Evolutionary conservation across 2,888 invertebrate species (phyloP).

Genomic region (Andrena chrysosceles): DNA sequence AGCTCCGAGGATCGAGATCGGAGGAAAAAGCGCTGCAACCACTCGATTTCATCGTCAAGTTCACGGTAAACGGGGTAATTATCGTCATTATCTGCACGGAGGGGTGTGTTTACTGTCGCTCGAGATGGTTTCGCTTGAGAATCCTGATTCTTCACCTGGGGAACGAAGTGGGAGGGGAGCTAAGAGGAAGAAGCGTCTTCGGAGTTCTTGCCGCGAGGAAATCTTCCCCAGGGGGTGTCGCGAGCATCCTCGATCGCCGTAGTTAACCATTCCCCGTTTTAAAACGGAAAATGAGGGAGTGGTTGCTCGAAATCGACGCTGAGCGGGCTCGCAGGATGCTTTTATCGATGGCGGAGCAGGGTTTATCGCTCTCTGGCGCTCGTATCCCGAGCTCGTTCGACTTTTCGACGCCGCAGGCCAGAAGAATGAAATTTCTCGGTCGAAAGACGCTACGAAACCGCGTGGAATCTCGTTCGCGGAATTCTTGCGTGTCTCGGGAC

Average conservation of each 20-base stretch:
- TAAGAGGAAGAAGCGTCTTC: neutral
- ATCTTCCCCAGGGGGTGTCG: constrained; percentile 2
- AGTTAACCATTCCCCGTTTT: neutral
- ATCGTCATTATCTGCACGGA: constrained; percentile 77
- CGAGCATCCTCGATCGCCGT: neutral
- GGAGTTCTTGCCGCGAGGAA: neutral
- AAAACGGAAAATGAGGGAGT: no score
- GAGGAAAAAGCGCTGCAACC: constrained; percentile 15
- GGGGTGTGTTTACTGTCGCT: constrained; percentile 75
- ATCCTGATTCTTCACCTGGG: neutral
- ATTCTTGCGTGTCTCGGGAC: constrained; percentile 40
- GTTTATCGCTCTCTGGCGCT: neutral
- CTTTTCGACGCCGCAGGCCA: constrained; percentile 9
- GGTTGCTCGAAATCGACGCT: no score
- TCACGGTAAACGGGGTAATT: constrained; percentile 73
- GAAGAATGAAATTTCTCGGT: constrained; percentile 7
- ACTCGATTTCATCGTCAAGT: constrained; percentile 81
- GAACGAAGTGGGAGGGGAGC: neutral
- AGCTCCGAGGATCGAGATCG: no score
- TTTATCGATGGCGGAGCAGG: no score
- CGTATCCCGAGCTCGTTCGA: neutral
- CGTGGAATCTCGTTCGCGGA: constrained; percentile 53
- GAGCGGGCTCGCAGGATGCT: no score
- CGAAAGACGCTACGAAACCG: constrained; percentile 41
- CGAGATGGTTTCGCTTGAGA: neutral